Evolutionary conservation across 1,140 invertebrate genomes (phyloP).

Genomic region (Ceratina australensis): DNA sequence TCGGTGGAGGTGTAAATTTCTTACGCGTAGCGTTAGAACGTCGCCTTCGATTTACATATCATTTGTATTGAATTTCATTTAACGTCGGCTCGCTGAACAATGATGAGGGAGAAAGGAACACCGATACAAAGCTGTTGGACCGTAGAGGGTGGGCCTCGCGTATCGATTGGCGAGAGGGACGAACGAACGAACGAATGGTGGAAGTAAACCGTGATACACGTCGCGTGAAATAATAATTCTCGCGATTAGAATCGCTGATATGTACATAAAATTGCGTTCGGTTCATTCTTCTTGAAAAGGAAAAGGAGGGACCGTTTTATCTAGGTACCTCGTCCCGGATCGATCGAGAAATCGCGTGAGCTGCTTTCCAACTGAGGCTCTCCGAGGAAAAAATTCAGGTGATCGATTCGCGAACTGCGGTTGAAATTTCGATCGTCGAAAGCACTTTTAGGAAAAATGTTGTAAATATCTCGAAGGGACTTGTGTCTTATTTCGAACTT

Average conservation of each 20-base stretch:
- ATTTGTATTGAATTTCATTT: conserved; percentile 14
- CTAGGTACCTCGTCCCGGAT: background rate
- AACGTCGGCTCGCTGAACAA: background rate
- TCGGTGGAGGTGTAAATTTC: background rate
- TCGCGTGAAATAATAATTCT: conserved; percentile 28
- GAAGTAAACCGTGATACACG: conserved; percentile 14
- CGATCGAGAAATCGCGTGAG: background rate
- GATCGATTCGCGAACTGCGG: too few species aligned
- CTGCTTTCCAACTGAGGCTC: background rate
- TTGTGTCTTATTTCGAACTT: too few species aligned
- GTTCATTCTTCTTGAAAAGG: background rate
- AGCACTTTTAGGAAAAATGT: too few species aligned
- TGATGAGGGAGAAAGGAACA: too few species aligned
- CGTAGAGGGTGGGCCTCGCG: conserved; percentile 8
- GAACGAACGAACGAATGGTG: background rate
- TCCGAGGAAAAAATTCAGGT: too few species aligned
- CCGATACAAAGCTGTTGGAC: background rate
- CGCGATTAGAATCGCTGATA: conserved; percentile 21
- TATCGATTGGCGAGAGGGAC: background rate
- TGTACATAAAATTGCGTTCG: conserved; percentile 47
- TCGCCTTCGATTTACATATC: conserved; percentile 31
- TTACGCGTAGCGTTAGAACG: background rate
- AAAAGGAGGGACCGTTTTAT: background rate
- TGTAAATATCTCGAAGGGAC: too few species aligned
- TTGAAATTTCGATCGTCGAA: background rate